Conservation (phyloP, 2,888 invertebrate genomes). For the Physocephala rufipes region DNA sequence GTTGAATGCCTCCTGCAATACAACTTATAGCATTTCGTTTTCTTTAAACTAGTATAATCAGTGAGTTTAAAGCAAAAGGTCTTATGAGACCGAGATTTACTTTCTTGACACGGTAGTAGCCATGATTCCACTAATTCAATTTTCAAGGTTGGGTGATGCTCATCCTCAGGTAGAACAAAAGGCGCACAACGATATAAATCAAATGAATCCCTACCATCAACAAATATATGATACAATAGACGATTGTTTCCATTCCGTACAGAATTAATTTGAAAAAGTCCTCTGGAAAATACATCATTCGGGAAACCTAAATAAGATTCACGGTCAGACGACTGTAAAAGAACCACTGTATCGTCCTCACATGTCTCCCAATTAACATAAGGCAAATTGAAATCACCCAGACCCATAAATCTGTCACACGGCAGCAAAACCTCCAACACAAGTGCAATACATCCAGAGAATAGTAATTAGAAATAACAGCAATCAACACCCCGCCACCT, state of each 20-base stretch:
- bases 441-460: not conserved
- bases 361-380: slow-evolving; percentile 8
- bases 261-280: too few species aligned
- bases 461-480: not conserved
- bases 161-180: not conserved
- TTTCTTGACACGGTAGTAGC: too few species aligned
- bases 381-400: slow-evolving; percentile 3
- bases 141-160: not conserved
- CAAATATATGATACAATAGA: not conserved
- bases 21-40: too few species aligned
- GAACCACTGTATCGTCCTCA: not conserved
- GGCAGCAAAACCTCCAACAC: not conserved
- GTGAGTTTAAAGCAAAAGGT: too few species aligned
- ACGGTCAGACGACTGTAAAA: not conserved
- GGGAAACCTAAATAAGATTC: not conserved
- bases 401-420: not conserved
- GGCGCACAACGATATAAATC: not conserved
- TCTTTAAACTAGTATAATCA: too few species aligned
- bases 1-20: too few species aligned
- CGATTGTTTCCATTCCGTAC: too few species aligned
- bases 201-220: not conserved
- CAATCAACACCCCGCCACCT: not conserved
- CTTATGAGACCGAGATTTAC: too few species aligned
- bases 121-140: too few species aligned
- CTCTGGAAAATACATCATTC: not conserved